Conservation (phyloP, 2,888 invertebrate genomes). For the Argyresthia albistria region DNA sequence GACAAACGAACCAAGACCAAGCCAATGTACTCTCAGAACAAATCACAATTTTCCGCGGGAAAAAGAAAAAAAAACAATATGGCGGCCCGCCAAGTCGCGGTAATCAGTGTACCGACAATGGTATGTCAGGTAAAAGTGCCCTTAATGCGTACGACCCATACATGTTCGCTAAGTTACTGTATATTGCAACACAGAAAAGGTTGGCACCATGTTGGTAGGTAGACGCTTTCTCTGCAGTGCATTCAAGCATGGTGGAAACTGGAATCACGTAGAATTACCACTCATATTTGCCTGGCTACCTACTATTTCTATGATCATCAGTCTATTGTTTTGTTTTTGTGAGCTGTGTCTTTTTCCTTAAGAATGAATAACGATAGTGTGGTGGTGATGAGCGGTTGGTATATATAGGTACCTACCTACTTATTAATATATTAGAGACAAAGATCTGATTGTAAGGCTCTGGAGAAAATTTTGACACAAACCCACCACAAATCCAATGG, state of each 20-base stretch:
- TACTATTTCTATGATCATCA: conserved; percentile 25
- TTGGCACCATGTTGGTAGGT: conserved; percentile 3
- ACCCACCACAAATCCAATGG: too few species aligned
- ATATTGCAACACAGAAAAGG: conserved; percentile 10
- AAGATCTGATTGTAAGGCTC: too few species aligned
- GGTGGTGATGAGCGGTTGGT: too few species aligned
- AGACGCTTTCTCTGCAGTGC: conserved; percentile 48
- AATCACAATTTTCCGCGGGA: conserved; percentile 2
- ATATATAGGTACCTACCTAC: too few species aligned
- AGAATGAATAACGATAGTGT: too few species aligned
- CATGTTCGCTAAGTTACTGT: conserved; percentile 9
- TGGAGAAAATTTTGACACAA: too few species aligned
- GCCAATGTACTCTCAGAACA: not conserved
- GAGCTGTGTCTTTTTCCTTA: too few species aligned
- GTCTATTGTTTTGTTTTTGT: conserved; percentile 34
- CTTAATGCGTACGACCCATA: conserved; percentile 15
- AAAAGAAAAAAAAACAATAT: conserved; percentile 15
- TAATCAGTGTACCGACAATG: conserved; percentile 16
- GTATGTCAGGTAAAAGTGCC: conserved; percentile 20
- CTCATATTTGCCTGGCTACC: conserved; percentile 20
- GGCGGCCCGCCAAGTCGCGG: conserved; percentile 27
- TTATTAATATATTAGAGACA: too few species aligned
- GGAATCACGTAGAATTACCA: conserved; percentile 20
- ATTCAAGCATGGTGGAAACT: conserved; percentile 41
- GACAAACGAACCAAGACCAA: too few species aligned